Evolutionary conservation across 2,888 invertebrate genomes (phyloP).

Genomic region (Octonoba sinensis): DNA sequence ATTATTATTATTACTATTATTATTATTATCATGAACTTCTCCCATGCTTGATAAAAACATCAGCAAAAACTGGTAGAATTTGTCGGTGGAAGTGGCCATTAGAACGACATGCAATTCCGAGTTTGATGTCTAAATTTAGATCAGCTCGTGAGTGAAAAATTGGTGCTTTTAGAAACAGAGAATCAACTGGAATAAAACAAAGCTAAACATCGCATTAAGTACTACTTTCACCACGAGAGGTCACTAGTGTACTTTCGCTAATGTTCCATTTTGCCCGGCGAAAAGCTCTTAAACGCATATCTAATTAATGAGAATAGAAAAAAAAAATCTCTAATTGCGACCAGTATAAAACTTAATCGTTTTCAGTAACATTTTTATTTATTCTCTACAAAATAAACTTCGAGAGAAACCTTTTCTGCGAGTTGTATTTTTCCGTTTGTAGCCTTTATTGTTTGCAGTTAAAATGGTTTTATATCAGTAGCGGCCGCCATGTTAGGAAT

Average conservation of each 20-base stretch:
- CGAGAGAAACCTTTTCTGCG: constrained; percentile 9
- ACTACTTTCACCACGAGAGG: constrained; percentile 36
- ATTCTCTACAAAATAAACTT: constrained; percentile 23
- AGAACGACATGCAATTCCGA: too few species aligned
- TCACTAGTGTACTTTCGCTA: constrained; percentile 32
- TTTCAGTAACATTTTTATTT: constrained; percentile 42
- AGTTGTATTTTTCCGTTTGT: constrained; percentile 20
- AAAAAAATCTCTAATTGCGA: constrained; percentile 38
- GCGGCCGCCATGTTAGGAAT: constrained; percentile 16
- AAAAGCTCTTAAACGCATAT: constrained; percentile 57
- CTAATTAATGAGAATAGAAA: constrained; percentile 37
- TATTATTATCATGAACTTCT: too few species aligned
- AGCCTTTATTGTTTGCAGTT: constrained; percentile 42
- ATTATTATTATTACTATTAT: too few species aligned
- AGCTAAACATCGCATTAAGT: constrained; percentile 30
- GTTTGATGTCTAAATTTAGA: too few species aligned
- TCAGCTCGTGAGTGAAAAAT: too few species aligned
- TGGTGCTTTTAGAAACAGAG: background rate
- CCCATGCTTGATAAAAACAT: too few species aligned
- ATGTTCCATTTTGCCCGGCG: constrained; percentile 16
- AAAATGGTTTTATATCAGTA: constrained; percentile 32
- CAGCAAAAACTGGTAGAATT: too few species aligned
- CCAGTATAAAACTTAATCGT: constrained; percentile 41
- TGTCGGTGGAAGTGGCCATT: too few species aligned
- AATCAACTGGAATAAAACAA: background rate